Base-by-base conservation (phyloP, 1,140 invertebrate genomes). In the Cydia strobilella region DNA sequence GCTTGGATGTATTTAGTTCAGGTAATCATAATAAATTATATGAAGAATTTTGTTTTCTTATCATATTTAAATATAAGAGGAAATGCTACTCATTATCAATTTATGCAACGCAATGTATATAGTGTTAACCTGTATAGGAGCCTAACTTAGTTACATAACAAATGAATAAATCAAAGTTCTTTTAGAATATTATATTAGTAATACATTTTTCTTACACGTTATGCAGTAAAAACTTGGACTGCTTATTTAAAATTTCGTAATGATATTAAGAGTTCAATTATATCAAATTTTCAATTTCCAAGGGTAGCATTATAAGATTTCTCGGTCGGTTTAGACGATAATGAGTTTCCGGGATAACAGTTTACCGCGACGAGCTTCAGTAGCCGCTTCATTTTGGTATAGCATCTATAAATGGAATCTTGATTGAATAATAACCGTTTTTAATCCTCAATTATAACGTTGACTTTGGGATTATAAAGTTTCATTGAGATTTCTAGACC, bases 281-380 rank as follows among this genome's bases (percentile, higher is more conserved):
- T 88, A 85, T 86, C 85, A 87, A 83, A 88, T 87, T 90, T 92
- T 88, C 87, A 90, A 90, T 90, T 90, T 87, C 84, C 84, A 84
- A 84, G 82, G 77, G 80, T 80, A 86, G 86, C 86, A 88, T 90
- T 92, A 90, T 90, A 86, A 88, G 86, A 89, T 90, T 88, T 87
- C 82, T 85, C 80, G 86, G 86, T 81, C 82, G 86, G 88, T 89
- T 88, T 87, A 80, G 83, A 83, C 79, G 84, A 84, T 92, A 90
- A 92, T 92, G 88, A 90, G 87, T 90, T 89, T 90, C 79, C 82
- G 80, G 82, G 82, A 85, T 89, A 89, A 86, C 82, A 84, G 85
- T 87, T 86, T 84, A 83, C 79, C 75, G 83, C 80, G 82, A 88
- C 81, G 82, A 86, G 82, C 80, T 82, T 86, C 79, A 81, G 69